A percentile compares a stretch with the other conserved stretches of the same genome.
Evolutionary conservation across 2,797 vertebrate genomes (phyloP).

Genomic region (Sorex maritimensis): DNA sequence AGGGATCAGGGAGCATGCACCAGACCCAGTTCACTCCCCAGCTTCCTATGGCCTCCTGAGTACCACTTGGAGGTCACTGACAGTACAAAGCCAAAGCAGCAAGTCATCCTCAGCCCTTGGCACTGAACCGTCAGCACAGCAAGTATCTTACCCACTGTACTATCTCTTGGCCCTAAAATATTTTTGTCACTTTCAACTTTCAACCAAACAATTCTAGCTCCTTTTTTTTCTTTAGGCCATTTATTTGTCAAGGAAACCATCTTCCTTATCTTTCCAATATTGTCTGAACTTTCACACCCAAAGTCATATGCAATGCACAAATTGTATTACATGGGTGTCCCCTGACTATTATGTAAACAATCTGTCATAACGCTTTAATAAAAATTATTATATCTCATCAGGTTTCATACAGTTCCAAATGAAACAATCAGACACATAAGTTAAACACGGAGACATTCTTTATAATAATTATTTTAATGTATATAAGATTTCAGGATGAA

Average conservation of each 20-base stretch:
- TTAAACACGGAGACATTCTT: slow-evolving; percentile 47
- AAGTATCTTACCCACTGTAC: no score
- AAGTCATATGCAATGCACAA: slow-evolving; percentile 22
- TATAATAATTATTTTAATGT: slow-evolving; percentile 17
- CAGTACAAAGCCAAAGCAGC: no score
- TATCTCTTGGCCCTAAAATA: not conserved
- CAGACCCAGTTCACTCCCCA: no score
- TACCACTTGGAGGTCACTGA: no score
- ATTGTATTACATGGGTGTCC: not conserved
- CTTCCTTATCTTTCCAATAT: not conserved
- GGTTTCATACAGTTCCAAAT: slow-evolving; percentile 21
- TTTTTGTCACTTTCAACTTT: slow-evolving; percentile 18
- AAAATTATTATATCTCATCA: slow-evolving; percentile 3
- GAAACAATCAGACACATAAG: not conserved
- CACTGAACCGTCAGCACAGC: no score
- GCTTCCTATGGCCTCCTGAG: no score
- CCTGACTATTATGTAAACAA: not conserved
- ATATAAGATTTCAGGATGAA: not conserved
- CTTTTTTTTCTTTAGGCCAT: not conserved
- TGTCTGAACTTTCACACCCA: not conserved
- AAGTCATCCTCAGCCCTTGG: no score
- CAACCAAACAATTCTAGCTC: not conserved
- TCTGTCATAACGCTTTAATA: not conserved
- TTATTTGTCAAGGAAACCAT: slow-evolving; percentile 42
- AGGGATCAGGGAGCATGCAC: no score